These are phyloP conservation scores for Coenonympha arcania DNA, from an alignment of 2,888 invertebrate species.

Conservation along the genomic window DNA sequence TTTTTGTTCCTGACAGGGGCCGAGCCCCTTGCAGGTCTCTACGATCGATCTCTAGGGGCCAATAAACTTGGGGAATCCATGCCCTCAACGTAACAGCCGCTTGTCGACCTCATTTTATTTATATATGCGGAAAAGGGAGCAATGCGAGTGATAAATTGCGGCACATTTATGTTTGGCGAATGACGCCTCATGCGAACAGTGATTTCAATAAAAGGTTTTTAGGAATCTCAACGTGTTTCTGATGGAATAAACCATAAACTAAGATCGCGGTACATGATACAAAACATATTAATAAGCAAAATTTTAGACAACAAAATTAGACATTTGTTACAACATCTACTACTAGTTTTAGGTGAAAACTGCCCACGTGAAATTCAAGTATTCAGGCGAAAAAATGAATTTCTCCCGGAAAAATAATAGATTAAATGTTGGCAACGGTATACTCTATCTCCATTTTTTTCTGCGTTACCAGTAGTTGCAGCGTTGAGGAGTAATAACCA, in stretches of 20 bases:
- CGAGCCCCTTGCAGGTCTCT: not conserved
- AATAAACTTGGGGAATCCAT: not conserved
- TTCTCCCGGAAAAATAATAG: no score
- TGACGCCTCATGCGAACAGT: not conserved
- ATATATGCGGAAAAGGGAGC: not conserved
- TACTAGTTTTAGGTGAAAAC: no score
- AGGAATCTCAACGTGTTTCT: not conserved
- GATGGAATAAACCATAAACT: not conserved
- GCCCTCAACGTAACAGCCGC: not conserved
- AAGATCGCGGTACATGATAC: not conserved
- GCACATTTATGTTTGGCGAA: not conserved
- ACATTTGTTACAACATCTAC: no score
- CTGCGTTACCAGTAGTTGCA: no score
- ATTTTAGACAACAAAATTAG: no score
- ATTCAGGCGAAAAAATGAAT: no score
- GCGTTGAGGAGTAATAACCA: no score
- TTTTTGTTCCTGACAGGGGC: not conserved
- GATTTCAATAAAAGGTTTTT: not conserved
- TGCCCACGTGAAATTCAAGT: no score
- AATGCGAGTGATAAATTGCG: not conserved
- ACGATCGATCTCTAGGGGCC: not conserved
- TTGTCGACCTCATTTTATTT: not conserved
- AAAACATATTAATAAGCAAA: no score
- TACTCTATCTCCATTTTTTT: no score
- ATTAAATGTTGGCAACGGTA: no score